A percentile compares a stretch with the other conserved stretches of the same genome.
Conservation (phyloP, 2,113 vertebrate species). For the Oncorhynchus masou region DNA sequence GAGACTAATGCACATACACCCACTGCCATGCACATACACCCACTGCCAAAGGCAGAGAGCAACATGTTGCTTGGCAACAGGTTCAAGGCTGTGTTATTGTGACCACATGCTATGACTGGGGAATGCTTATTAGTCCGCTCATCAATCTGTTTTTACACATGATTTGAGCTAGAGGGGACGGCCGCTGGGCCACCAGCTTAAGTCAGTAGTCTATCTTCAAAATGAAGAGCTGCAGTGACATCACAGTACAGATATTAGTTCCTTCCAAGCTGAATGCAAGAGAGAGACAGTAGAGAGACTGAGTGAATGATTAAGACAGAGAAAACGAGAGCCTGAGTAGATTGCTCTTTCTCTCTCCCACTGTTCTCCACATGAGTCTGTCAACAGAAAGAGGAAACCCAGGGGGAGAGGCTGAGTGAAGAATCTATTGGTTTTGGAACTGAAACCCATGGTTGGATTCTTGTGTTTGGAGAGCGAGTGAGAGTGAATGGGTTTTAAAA, state of each 20-base stretch:
- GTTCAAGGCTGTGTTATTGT: conserved; percentile 49
- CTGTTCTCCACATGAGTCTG: conserved; percentile 43
- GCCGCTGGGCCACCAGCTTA: conserved; percentile 60
- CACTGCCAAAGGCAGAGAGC: conserved; percentile 41
- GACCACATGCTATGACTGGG: conserved; percentile 46
- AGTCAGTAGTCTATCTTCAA: conserved; percentile 27
- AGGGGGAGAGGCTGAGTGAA: conserved; percentile 20
- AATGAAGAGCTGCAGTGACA: conserved; percentile 25
- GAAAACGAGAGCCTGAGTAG: conserved; percentile 15
- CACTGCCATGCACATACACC: conserved; percentile 38
- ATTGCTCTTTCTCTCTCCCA: conserved; percentile 25
- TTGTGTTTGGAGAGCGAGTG: conserved; percentile 59
- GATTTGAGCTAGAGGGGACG: conserved; percentile 42
- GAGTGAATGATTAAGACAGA: background rate
- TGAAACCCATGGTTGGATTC: conserved; percentile 44
- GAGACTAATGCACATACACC: conserved; percentile 35
- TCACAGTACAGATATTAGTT: conserved; percentile 20
- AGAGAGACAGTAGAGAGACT: background rate
- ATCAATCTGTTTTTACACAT: conserved; percentile 63
- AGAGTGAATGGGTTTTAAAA: conserved; percentile 14
- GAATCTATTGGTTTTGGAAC: conserved; percentile 43
- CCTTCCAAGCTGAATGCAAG: background rate
- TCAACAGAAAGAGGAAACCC: conserved; percentile 30
- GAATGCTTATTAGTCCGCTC: conserved; percentile 57
- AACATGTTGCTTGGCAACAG: conserved; percentile 62